Evolutionary conservation across 2,797 vertebrate species (phyloP).

Genomic region (Synaphobranchus kaupii): DNA sequence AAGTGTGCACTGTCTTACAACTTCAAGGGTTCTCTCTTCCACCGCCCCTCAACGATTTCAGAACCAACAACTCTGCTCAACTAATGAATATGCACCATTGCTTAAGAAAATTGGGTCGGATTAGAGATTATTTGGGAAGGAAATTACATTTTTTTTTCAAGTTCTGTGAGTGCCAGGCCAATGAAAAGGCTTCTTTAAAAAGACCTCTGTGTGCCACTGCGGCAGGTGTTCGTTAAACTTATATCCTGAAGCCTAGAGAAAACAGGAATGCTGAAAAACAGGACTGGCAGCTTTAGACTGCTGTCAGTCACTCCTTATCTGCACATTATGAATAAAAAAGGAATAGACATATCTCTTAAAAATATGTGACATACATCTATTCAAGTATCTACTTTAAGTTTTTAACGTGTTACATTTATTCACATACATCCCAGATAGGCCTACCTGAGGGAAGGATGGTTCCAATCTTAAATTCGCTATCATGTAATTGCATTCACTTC

Average conservation of each 20-base stretch:
- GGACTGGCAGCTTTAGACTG: neutral
- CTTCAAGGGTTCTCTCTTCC: slow-evolving; percentile 4
- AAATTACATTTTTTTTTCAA: slow-evolving; percentile 20
- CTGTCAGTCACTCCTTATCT: neutral
- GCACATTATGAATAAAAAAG: neutral
- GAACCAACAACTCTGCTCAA: neutral
- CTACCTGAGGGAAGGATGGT: neutral
- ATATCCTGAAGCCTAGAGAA: neutral
- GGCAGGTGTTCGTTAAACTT: slow-evolving; percentile 6
- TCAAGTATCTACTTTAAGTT: neutral
- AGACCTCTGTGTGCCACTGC: neutral
- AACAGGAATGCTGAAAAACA: neutral
- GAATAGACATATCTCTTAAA: neutral
- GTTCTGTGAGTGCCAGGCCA: neutral
- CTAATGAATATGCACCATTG: slow-evolving; percentile 3
- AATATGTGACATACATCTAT: neutral
- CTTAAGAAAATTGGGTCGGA: neutral
- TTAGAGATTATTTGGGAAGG: neutral
- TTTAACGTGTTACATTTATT: neutral
- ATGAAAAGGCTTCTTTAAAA: neutral
- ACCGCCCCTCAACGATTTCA: neutral
- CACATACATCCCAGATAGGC: neutral
- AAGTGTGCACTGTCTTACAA: slow-evolving; percentile 5
- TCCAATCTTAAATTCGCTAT: neutral
- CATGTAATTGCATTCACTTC: neutral